A percentile compares a stretch with the other conserved stretches of the same genome.
Conservation (phyloP, 2,113 vertebrate genomes). For the Chauna torquata region DNA sequence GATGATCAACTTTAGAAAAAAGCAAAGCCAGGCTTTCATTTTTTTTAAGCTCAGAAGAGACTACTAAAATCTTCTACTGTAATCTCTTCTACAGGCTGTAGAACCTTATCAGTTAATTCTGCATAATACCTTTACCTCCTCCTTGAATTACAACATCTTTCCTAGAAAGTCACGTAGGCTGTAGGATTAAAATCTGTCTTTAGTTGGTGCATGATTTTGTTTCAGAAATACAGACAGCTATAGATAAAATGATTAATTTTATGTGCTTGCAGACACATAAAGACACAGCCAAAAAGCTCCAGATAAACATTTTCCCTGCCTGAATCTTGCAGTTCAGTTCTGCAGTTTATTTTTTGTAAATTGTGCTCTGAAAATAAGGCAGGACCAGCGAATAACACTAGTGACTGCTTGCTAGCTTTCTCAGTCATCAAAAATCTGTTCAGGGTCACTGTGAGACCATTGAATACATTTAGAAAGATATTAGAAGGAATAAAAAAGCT, state of each 20-base stretch:
- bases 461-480: background rate
- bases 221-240: background rate
- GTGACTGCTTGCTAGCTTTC: background rate
- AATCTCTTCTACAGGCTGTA: background rate
- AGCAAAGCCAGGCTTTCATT: background rate
- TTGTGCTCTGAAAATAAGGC: background rate
- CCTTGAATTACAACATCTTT: background rate
- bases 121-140: background rate
- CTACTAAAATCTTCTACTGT: background rate
- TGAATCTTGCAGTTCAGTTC: background rate
- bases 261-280: background rate
- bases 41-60: background rate
- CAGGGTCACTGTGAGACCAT: background rate
- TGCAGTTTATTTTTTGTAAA: background rate
- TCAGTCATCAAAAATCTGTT: background rate
- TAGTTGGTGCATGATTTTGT: background rate
- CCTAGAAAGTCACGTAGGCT: background rate
- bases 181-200: background rate
- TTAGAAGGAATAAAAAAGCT: background rate
- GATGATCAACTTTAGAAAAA: background rate
- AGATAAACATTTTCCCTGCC: background rate
- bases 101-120: slow-evolving; percentile 11
- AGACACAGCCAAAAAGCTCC: background rate
- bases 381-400: background rate
- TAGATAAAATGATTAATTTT: background rate